Evolutionary conservation across 2,888 invertebrate genomes (phyloP), one percentile per base, ranked within the genome.

Genomic region (Philereme vetulata): DNA sequence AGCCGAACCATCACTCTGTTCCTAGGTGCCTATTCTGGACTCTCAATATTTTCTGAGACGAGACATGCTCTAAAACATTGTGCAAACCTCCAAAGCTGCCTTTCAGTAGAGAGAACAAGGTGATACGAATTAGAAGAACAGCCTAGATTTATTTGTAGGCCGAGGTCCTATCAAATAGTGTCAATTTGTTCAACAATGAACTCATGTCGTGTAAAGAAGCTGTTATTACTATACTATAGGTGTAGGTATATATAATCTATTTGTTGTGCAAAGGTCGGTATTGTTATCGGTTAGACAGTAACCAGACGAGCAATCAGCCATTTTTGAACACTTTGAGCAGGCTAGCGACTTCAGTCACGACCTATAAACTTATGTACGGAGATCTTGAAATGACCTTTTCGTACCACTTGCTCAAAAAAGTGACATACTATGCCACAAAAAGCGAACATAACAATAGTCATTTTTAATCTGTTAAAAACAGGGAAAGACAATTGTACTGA

Each of bases 71-170:
- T 21, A 21, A 21, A 38, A 38, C 4, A 38, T 38, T 38, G 7
- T 21, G 38, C 0, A 38, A 38, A 38, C 7, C 38, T 38, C 10
- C 42, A 5, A 10, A 10, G 10, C n/a, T 10, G 8, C 40, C 11
- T 45, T 6, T 43, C 4, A 35, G 38, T 45, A 53, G 21, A 44
- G 48, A 58, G 6, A 9, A 48, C 81, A 82, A 86, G 84, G 84
- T 78, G 75, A 84, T 70, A 74, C 65, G 74, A 82, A 82, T 86
- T 84, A 86, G 80, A 78, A 82, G 78, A 42, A 8, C 47, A 54
- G 47, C 8, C 46, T 4, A 42, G 7, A 68, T 59, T 64, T 54
- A 47, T 51, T 80, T 78, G 76, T 81, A 60, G 83, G 86, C 76
- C 86, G 86, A 86, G 88, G 88, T 70, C 54, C 38, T 35, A 47